Percentiles rank a stretch among this genome's conserved stretches.
These are phyloP conservation scores for Mastigias papua DNA, from an alignment of 30 jellyfish, hydroid and myxozoan species.

Conservation along the genomic window DNA sequence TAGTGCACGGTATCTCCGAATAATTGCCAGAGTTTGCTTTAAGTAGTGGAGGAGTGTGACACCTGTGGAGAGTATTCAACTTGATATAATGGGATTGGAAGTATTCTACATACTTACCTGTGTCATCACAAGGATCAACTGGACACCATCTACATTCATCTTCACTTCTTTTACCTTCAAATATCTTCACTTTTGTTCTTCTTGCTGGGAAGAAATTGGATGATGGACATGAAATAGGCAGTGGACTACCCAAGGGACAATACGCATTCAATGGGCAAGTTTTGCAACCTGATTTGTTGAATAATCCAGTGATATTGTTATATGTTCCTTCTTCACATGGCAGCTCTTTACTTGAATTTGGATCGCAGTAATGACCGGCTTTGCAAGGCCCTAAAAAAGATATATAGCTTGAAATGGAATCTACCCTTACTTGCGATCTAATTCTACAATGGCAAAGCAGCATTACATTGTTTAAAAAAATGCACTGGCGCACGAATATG, in stretches of 20 bases:
- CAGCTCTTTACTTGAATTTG: background rate
- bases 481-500: no score
- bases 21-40: no score
- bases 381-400: slow-evolving; percentile 35
- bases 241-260: slow-evolving; percentile 8
- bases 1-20: no score
- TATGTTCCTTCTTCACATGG: slow-evolving; percentile 66
- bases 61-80: no score
- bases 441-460: no score
- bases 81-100: no score
- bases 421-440: background rate
- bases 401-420: background rate
- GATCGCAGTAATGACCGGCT: slow-evolving; percentile 53
- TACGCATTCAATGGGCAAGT: slow-evolving; percentile 27
- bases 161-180: background rate
- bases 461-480: no score
- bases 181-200: background rate
- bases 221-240: slow-evolving; percentile 19
- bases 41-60: no score
- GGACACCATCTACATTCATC: slow-evolving; percentile 35
- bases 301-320: slow-evolving; percentile 50
- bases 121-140: slow-evolving; percentile 35
- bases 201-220: slow-evolving; percentile 3
- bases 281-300: slow-evolving; percentile 5
- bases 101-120: slow-evolving; percentile 7